These are phyloP conservation scores for Zoanthus sociatus DNA, from an alignment of 92 coral and sea anemone genomes.

Conservation along the genomic window DNA sequence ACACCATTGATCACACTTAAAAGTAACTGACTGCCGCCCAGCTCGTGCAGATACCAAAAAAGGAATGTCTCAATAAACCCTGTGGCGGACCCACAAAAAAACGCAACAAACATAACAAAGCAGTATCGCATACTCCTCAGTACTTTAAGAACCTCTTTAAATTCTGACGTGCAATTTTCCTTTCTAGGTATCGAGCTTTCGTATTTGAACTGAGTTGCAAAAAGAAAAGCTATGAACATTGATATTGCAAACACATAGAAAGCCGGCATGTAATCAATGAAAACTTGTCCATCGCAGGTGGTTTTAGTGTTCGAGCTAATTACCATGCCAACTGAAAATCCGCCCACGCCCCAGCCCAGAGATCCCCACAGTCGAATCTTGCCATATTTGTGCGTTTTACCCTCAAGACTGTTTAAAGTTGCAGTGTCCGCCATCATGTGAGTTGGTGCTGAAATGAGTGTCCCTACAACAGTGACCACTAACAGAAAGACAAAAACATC, in stretches of 20 bases:
- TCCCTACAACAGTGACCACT: slow-evolving; percentile 84
- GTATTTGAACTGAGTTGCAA: slow-evolving; percentile 87
- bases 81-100: slow-evolving; percentile 97
- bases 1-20: slow-evolving; percentile 88
- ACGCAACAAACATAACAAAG: slow-evolving; percentile 88
- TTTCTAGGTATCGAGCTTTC: slow-evolving; percentile 20
- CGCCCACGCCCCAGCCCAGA: slow-evolving; percentile 95
- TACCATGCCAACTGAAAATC: slow-evolving; percentile 93
- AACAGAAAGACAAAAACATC: slow-evolving; percentile 78
- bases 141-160: slow-evolving; percentile 72
- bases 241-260: slow-evolving; percentile 88
- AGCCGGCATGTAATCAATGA: slow-evolving; percentile 84
- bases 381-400: slow-evolving; percentile 92
- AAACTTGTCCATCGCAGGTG: slow-evolving; percentile 75
- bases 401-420: slow-evolving; percentile 83
- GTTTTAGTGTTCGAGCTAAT: slow-evolving; percentile 79
- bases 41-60: slow-evolving; percentile 96
- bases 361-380: slow-evolving; percentile 95
- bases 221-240: slow-evolving; percentile 79
- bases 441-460: slow-evolving; percentile 90
- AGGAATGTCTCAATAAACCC: slow-evolving; percentile 96
- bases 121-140: slow-evolving; percentile 80
- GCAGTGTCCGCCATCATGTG: slow-evolving; percentile 94
- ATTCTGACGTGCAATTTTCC: slow-evolving; percentile 24
- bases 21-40: slow-evolving; percentile 90